Base-by-base conservation (phyloP, 2,888 invertebrate genomes). In the Conops quadrifasciatus region DNA sequence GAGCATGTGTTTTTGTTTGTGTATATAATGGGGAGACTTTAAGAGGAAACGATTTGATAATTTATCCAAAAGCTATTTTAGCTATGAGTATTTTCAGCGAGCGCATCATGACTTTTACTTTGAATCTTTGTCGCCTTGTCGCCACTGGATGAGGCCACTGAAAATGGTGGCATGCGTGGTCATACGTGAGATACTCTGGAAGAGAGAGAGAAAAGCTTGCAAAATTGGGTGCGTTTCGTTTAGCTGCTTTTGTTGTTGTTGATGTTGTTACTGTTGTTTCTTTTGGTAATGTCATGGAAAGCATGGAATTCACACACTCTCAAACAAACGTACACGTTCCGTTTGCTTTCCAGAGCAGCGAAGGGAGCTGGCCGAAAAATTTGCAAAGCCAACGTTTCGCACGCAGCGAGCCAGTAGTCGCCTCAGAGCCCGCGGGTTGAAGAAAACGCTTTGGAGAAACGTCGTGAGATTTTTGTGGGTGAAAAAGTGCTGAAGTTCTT, bases 351-450 rank as follows among this genome's bases (percentile, higher is more conserved):
- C 47, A 26, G 19, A 47, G 47, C 47, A 59, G 67, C 59, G 16
- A 5, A 19, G 13, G 66, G 19, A 53, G 67, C 47, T 59, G 47
- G 28, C 47, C 30, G 45, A 59, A 59, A 67, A 58, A 24, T 49
- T 43, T 58, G 30, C 70, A 72, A 67, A 72, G 72, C 71, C 68
- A 69, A 71, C 70, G 60, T 78, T 77, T 78, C 74, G 75, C 73
- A 76, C 77, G 76, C 75, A 30, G 51, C 36, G 74, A 70, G 80
- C 77, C 81, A 81, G 84, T 84, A 86, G 86, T 86, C 85, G 86
- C 85, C 85, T 85, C 84, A 85, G 85, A 86, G 86, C 85, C 85
- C 85, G 85, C 86, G 85, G 85, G 83, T 85, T 82, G 86, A 85
- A 86, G 84, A 85, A 86, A 86, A 82, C 86, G 85, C 82, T 83